A percentile compares a stretch with the other conserved stretches of the same genome.
Evolutionary conservation across 37 sponge, comb jelly and placozoan species (phyloP).

Genomic region (Amphimedon queenslandica): DNA sequence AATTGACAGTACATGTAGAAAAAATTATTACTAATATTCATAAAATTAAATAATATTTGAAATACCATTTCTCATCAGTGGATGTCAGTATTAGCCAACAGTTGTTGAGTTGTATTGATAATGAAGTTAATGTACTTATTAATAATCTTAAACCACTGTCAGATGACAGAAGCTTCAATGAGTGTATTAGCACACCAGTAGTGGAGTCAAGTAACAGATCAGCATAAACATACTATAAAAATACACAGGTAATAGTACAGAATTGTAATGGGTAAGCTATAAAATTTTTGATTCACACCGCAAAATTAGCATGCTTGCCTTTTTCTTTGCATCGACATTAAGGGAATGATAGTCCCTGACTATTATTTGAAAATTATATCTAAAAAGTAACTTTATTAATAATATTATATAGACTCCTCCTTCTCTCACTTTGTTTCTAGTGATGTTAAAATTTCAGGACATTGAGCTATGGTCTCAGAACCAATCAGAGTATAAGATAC

Average conservation of each 20-base stretch:
- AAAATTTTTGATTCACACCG: too few species aligned
- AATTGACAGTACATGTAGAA: too few species aligned
- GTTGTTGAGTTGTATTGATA: constrained; percentile 55
- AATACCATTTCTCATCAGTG: constrained; percentile 18
- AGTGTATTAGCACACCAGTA: constrained; percentile 46
- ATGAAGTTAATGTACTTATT: constrained; percentile 17
- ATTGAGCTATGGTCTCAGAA: constrained; percentile 46
- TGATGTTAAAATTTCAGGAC: constrained; percentile 46
- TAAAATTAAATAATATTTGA: too few species aligned
- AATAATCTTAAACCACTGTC: constrained; percentile 26
- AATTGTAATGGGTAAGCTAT: too few species aligned
- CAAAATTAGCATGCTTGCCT: too few species aligned
- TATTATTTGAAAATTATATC: constrained; percentile 50
- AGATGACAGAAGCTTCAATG: constrained; percentile 32
- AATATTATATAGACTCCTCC: background rate
- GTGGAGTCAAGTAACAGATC: constrained; percentile 45
- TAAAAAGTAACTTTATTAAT: constrained; percentile 2
- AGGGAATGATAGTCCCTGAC: constrained; percentile 48
- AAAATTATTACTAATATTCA: too few species aligned
- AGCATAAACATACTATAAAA: constrained; percentile 27
- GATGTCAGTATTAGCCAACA: constrained; percentile 58
- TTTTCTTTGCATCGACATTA: background rate
- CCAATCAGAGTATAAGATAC: constrained; percentile 54
- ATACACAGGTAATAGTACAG: too few species aligned
- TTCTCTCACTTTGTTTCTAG: constrained; percentile 79